Evolutionary conservation across 2,797 vertebrate species (phyloP), one percentile per base, ranked within the genome.

Genomic region (Crenichthys baileyi): DNA sequence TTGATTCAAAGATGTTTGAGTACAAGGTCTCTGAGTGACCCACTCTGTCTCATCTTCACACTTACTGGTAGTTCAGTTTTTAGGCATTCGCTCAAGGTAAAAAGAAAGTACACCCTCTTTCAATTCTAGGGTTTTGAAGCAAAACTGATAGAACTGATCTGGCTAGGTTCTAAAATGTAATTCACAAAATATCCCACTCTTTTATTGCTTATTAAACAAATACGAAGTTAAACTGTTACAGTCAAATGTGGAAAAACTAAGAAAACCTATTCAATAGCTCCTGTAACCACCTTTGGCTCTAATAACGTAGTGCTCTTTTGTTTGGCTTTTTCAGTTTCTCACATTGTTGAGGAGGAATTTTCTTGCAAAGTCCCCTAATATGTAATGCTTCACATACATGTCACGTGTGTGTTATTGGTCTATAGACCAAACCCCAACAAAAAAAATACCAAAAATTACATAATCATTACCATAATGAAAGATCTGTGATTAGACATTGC

Each of bases 1-100:
- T 82, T 81, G 83, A 26, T 71, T 39, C 70, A 39, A 11, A 68
- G 63, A 77, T 85, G 85, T 79, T 63, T 9, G 53, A 76, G 76
- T 67, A 16, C 56, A n/a, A 60, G 70, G 82, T 85, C 70, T 61
- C 24, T 72, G 76, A 79, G 80, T 29, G 53, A 44, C 46, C 3
- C 39, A 44, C 76, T 72, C 77, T 31, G 51, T 70, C 70, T 44
- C 79, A 60, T 82, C 68, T 53, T 70, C 81, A 61, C 55, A 50
- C 73, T 70, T 79, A 84, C 72, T 20, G 31, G 31, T 63, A 11
- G 20, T 41, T 41, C 63, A 67, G 39, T 11, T 67, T 39, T 24
- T 67, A 41, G 36, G 63, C 11, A 0, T 41, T 67, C 63, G 18
- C 36, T 67, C 36, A 67, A 67, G 31, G 61, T 39, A 15, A 65